Base-by-base conservation (phyloP, 2,797 vertebrate species). In the Gallinago nigripennis region DNA sequence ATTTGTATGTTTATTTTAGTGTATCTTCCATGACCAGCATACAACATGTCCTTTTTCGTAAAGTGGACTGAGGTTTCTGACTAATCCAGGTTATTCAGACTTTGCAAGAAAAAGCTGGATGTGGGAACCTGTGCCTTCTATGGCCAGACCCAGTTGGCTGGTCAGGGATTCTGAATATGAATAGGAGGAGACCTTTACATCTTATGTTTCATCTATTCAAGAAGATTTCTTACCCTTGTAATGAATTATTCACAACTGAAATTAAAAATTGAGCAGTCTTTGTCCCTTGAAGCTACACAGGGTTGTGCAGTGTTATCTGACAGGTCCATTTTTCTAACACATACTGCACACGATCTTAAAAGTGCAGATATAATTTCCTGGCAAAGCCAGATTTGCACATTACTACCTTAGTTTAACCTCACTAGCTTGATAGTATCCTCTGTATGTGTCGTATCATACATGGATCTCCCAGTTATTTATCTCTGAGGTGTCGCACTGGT, bases 251-350 rank as follows among this genome's bases (percentile, higher is more conserved):
- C 70, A 76, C 60, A 60, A 50, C 17, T 80, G 50, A 91, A 92
- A 86, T 90, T 61, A 92, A 94, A 94, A 94, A 87, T 94, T 82
- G 81, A 95, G 28, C 7, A 18, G 48, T 75, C 68, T 93, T 94
- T 56, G 31, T 88, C 58, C 76, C 78, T 92, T 70, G 69, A 90
- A 77, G 78, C 70, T 94, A 46, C 68, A 19, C 37, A n/a, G 65
- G 37, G 39, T 39, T 83, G 48, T 83, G 57, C 88, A 48, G 10
- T 57, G 61, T 88, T 90, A 78, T 60, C 88, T 95, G 92, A 95
- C 88, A 68, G 72, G 73, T 93, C 65, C 88, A 81, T 96, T 96
- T 94, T 93, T 95, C 89, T 89, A 83, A 65, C 43, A 76, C n/a
- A 11, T 48, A 23, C 48, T 73, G 72, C 56, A 83, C 45, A 35